phyloP scores from a whole-genome alignment of 2,113 vertebrate genomes.

The Bujurquina vittata region DNA sequence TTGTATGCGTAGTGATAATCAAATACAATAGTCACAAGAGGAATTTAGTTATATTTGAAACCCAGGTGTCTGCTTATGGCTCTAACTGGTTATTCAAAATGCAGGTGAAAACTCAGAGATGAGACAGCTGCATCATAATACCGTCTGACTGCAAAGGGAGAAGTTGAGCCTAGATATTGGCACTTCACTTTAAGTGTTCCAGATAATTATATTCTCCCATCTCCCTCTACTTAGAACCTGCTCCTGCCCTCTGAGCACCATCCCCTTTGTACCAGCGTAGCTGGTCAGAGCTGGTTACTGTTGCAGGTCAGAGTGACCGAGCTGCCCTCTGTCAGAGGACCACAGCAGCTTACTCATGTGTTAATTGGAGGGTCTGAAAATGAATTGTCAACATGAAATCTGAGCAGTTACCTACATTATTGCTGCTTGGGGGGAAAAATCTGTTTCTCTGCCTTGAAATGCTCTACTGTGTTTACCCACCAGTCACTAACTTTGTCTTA shows the following conservation, averaged over 20 bases:
- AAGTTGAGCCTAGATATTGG: not conserved
- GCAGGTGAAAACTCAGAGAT: not conserved
- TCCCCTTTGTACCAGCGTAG: constrained; percentile 70
- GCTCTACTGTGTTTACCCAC: rapidly evolving
- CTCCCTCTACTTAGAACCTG: not conserved
- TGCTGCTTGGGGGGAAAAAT: not conserved
- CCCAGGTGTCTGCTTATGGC: not conserved
- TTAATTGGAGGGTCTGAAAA: constrained; percentile 67
- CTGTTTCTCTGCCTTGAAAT: not conserved
- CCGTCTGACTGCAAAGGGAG: not conserved
- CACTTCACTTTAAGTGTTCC: not conserved
- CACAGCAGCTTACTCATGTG: constrained; percentile 46
- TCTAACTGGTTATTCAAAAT: not conserved
- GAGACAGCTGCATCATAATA: not conserved
- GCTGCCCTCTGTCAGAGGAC: constrained; percentile 47
- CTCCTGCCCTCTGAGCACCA: constrained; percentile 19
- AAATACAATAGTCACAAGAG: not conserved
- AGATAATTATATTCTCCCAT: not conserved
- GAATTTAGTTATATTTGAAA: not conserved
- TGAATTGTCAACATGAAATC: not conserved
- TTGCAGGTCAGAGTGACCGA: constrained; percentile 63
- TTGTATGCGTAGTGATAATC: not conserved
- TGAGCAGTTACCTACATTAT: not conserved
- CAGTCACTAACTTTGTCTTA: not conserved
- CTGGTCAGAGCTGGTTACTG: constrained; percentile 49